Percentiles rank a stretch among this genome's conserved stretches.
phyloP scores from a whole-genome alignment of 2,113 vertebrate species.

The Gymnogyps californianus region DNA sequence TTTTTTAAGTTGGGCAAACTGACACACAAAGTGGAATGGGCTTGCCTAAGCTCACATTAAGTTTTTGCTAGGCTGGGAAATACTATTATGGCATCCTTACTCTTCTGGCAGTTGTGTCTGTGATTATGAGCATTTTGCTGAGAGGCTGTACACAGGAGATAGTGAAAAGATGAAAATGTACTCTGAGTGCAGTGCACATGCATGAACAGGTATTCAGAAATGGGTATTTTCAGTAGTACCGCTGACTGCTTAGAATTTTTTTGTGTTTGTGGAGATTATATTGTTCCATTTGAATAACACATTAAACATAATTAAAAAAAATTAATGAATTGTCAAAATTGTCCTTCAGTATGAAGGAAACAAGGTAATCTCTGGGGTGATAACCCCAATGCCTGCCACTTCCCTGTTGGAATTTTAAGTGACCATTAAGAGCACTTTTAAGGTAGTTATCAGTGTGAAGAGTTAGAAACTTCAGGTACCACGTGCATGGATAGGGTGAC shows the following conservation, averaged over 20 bases:
- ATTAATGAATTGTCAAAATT: not conserved
- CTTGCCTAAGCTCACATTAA: not conserved
- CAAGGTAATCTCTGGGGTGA: not conserved
- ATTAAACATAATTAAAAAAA: not conserved
- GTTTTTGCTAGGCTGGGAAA: not conserved
- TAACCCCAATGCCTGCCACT: not conserved
- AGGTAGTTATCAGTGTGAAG: not conserved
- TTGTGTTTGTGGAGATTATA: not conserved
- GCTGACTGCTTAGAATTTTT: not conserved
- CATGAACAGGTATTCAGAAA: not conserved
- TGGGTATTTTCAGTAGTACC: not conserved
- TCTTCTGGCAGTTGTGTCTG: not conserved
- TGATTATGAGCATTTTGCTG: not conserved
- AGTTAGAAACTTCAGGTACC: not conserved
- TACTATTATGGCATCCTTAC: not conserved
- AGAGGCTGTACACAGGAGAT: not conserved
- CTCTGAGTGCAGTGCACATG: not conserved
- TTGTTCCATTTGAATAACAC: not conserved
- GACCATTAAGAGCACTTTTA: not conserved
- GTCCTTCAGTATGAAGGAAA: not conserved
- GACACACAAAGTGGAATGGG: not conserved
- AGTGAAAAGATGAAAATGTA: not conserved
- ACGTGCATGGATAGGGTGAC: constrained; percentile 12
- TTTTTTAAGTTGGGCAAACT: not conserved
- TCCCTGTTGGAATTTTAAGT: constrained; percentile 33